Conservation (phyloP, 2,113 vertebrate genomes). For the Puma concolor region DNA sequence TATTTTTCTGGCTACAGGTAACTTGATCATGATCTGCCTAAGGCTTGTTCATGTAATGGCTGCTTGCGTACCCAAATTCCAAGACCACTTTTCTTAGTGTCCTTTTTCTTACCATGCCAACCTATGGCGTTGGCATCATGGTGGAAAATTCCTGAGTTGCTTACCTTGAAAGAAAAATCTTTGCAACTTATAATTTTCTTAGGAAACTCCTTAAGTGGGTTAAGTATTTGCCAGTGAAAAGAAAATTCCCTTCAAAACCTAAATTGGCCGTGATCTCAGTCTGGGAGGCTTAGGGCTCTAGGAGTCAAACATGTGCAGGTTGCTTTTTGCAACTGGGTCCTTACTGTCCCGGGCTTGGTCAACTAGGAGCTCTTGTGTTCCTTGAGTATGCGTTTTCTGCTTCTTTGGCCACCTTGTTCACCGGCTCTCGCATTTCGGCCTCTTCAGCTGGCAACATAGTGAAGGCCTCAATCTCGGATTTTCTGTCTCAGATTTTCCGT, state of each 20-base stretch:
- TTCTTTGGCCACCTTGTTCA: neutral
- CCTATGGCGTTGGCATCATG: neutral
- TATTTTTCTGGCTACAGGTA: neutral
- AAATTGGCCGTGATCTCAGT: neutral
- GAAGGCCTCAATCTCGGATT: neutral
- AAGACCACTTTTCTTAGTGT: neutral
- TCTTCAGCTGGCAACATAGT: neutral
- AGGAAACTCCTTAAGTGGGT: neutral
- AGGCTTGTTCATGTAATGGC: neutral
- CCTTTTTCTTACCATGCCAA: neutral
- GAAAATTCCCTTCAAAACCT: neutral
- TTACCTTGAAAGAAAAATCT: neutral
- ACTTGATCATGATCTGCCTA: neutral
- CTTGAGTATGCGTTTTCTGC: neutral
- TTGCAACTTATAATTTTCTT: constrained; percentile 6
- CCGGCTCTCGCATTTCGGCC: neutral
- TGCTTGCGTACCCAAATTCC: neutral
- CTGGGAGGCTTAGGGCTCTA: neutral
- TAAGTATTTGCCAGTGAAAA: neutral
- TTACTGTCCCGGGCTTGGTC: neutral
- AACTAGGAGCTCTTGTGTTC: neutral
- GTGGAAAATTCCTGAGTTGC: neutral
- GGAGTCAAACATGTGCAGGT: neutral
- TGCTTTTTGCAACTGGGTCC: neutral
- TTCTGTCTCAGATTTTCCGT: neutral